Percentiles rank a stretch among this genome's conserved stretches.
These are phyloP conservation scores for Drosophila trichaetosa DNA, from an alignment of 2,888 invertebrate species.

Conservation along the genomic window DNA sequence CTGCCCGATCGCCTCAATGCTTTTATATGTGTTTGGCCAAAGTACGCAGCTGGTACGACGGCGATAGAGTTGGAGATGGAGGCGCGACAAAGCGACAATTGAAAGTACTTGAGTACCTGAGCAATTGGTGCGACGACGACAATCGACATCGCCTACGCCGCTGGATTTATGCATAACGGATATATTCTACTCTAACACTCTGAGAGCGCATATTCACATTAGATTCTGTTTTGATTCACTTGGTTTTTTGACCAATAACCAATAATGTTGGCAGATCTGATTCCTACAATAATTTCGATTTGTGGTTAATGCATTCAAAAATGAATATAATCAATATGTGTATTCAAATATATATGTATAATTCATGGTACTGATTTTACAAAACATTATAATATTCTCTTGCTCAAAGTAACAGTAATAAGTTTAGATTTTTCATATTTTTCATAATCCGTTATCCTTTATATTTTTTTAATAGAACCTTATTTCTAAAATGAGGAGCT, in stretches of 20 bases:
- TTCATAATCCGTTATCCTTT: background rate
- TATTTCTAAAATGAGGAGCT: background rate
- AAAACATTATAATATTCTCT: background rate
- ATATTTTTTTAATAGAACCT: background rate
- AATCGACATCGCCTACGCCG: conserved; percentile 57
- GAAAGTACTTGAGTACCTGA: conserved; percentile 45
- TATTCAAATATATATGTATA: too few species aligned
- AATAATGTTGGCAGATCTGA: background rate
- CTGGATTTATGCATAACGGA: conserved; percentile 63
- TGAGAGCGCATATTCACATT: background rate
- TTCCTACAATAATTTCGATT: background rate
- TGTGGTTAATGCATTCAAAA: background rate
- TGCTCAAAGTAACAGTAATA: background rate
- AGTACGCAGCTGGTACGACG: conserved; percentile 3
- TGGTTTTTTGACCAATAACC: background rate
- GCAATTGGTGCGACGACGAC: conserved; percentile 34
- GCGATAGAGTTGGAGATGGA: background rate
- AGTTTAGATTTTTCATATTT: background rate
- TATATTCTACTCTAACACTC: conserved; percentile 31
- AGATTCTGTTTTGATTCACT: background rate
- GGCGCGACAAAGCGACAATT: conserved; percentile 50
- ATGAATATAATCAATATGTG: background rate
- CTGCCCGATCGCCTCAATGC: conserved; percentile 41
- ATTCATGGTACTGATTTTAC: background rate
- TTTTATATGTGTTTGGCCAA: conserved; percentile 57